Evolutionary conservation across 1,140 invertebrate genomes (phyloP), one percentile per base, ranked within the genome.

Genomic region (Charaxes varanes): DNA sequence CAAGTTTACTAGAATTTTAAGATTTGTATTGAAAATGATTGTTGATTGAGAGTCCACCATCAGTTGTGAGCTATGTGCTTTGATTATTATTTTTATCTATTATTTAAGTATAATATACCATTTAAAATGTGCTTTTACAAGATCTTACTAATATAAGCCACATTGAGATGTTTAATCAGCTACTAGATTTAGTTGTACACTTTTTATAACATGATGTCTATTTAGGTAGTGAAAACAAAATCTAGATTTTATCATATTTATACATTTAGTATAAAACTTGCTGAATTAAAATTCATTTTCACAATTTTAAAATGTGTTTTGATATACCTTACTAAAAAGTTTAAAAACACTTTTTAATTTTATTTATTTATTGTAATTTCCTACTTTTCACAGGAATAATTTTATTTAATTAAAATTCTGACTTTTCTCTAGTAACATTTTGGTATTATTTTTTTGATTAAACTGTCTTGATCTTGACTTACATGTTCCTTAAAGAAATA

Each of bases 231-330:
- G 67, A 78, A 76, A 80, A 83, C 73, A 60, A 83, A 80, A 79
- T 80, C 76, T 78, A 78, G 76, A 74, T 71, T 80, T 79, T 83
- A 83, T 80, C 69, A 79, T 83, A 83, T 83, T 83, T 83, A 83
- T 83, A 83, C 76, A 80, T 80, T 80, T 83, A 83, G 79, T 80
- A 83, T 83, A 83, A 82, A 80, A 83, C 76, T 79, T 80, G 76
- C 76, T 80, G 74, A 79, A 83, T 80, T 80, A 83, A 83, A 83
- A 68, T 80, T 83, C 79, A 83, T 83, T 83, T 80, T 83, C 76
- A 83, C 76, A 76, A 80, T 82, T 82, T 82, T 79, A 69, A 54
- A 59, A 47, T 58, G 60, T 68, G 56, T 69, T 76, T 74, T 65
- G 43, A 58, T 70, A 64, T 53, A 46, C 22, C 16, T 28, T 28